Percentiles rank a stretch among this genome's conserved stretches.
Evolutionary conservation across 2,113 vertebrate species (phyloP).

Genomic region (Xiphophorus couchianus): DNA sequence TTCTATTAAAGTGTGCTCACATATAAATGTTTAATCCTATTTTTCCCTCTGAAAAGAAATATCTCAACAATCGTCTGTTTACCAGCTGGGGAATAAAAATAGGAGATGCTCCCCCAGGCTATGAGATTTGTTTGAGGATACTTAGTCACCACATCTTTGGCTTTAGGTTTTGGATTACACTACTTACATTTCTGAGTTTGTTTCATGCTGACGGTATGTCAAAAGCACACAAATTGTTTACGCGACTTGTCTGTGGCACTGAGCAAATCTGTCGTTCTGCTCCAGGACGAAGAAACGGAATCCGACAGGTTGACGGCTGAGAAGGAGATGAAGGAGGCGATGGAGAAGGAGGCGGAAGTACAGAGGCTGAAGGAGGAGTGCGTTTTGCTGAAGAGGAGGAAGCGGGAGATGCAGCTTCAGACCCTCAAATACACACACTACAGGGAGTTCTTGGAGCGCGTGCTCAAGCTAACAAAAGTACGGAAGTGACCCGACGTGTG

Average conservation of each 20-base stretch:
- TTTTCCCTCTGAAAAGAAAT: too few relatives aligned
- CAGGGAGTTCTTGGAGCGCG: conserved; percentile 76
- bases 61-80: too few relatives aligned
- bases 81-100: too few relatives aligned
- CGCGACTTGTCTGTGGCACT: too few relatives aligned
- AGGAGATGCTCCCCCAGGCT: too few relatives aligned
- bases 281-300: conserved; percentile 56
- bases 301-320: conserved; percentile 32
- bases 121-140: too few relatives aligned
- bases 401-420: conserved; percentile 26
- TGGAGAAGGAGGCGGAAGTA: conserved; percentile 45
- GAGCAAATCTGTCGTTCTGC: neutral
- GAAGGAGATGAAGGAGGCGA: conserved; percentile 4
- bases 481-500: neutral
- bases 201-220: too few relatives aligned
- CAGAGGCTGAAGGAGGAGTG: conserved; percentile 30
- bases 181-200: too few relatives aligned
- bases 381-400: conserved; percentile 26
- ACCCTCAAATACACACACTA: conserved; percentile 68
- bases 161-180: too few relatives aligned
- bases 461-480: conserved; percentile 75
- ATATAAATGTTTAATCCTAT: too few relatives aligned
- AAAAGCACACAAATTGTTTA: too few relatives aligned
- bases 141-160: too few relatives aligned
- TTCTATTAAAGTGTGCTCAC: neutral